Evolutionary conservation across 2,888 invertebrate genomes (phyloP).

Genomic region (Phengaris arion): DNA sequence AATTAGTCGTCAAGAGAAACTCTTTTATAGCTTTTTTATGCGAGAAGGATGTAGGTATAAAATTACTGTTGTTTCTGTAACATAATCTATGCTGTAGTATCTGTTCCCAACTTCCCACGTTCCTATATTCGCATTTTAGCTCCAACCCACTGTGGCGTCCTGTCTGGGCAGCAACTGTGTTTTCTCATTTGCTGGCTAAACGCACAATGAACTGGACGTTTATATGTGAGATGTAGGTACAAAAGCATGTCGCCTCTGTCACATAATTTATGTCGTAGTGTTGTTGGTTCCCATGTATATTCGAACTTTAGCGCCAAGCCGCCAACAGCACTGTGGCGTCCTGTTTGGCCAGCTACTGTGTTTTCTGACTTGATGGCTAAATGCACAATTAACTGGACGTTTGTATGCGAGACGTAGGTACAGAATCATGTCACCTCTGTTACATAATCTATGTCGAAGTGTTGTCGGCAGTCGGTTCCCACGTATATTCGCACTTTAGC

Average conservation of each 20-base stretch:
- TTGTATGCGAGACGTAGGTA: neutral
- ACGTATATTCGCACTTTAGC: constrained; percentile 12
- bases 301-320: neutral
- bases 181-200: neutral
- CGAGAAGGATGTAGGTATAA: too few relatives aligned
- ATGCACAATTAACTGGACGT: neutral
- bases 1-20: too few relatives aligned
- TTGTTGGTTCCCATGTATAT: constrained; percentile 3
- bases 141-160: neutral
- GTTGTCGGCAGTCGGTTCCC: neutral
- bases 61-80: too few relatives aligned
- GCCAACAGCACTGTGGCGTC: neutral
- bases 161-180: neutral
- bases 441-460: neutral
- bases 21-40: too few relatives aligned
- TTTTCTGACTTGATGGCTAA: neutral
- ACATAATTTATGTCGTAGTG: neutral
- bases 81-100: too few relatives aligned
- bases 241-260: neutral
- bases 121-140: neutral
- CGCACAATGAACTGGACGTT: neutral
- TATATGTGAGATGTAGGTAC: neutral
- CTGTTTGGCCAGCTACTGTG: neutral
- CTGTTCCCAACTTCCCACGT: neutral
- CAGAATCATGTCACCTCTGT: neutral